Evolutionary conservation across 2,888 invertebrate genomes (phyloP), one percentile per base, ranked within the genome.

Genomic region (Bhutanitis thaidina): DNA sequence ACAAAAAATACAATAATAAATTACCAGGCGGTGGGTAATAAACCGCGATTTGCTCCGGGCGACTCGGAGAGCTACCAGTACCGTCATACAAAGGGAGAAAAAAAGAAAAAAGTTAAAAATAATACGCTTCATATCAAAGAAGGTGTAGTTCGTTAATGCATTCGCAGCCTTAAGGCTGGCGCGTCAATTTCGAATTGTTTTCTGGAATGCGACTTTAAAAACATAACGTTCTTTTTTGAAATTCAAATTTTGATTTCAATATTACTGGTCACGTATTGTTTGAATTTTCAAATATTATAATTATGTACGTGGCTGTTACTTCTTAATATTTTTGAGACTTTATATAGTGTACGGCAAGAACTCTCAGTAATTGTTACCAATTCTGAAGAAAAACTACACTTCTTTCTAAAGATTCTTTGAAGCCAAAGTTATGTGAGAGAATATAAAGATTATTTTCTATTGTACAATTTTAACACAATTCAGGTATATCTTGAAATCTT

Each of bases 1-100:
- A 80, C 82, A 88, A 89, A 88, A 89, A 88, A 87, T 79, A 79
- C 80, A 83, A 88, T 83, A 87, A 88, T 88, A 89, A 88, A 89
- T 88, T 86, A 85, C 80, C 71, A 61, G 65, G 77, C 81, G 81
- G 84, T 79, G 77, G 78, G 87, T 81, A 82, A 86, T 88, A 88
- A 85, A 87, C 77, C 77, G 84, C 83, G 87, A 86, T 87, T 85
- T 79, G 88, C 88, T 85, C 57, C 78, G 69, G 87, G 88, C 88
- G 88, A 89, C 88, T 79, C 60, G 62, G 60, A 64, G 69, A 69
- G 88, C 88, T 89, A 89, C 88, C 86, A 87, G 82, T 83, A 73
- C 76, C 71, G 71, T 67, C 67, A 67, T 71, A 74, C 75, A 71
- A 74, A 67, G 60, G 53, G 61, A 70, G 71, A 70, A 70, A 65